Percentiles rank a stretch among this genome's conserved stretches.
These are phyloP conservation scores for Drosophila bifasciata DNA, from an alignment of 1,140 invertebrate species.

Conservation along the genomic window DNA sequence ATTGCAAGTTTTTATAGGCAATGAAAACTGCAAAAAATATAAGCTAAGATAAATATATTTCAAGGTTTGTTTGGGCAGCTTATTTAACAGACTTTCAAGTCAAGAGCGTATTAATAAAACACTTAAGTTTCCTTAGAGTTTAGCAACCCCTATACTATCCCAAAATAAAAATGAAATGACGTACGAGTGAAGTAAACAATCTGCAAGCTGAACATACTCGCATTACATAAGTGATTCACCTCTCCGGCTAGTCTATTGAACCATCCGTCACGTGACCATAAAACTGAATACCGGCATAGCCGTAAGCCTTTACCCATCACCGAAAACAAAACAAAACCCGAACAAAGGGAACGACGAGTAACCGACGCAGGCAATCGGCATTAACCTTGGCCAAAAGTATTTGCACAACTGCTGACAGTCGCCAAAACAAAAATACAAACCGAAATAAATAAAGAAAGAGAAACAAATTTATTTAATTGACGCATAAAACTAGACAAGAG, in stretches of 20 bases:
- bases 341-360: slow-evolving; percentile 11
- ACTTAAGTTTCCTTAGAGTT: too few relatives aligned
- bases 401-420: slow-evolving; percentile 53
- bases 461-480: slow-evolving; percentile 27
- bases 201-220: neutral
- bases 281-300: slow-evolving; percentile 7
- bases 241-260: slow-evolving; percentile 37
- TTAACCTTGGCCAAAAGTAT: slow-evolving; percentile 60
- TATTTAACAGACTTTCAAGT: too few relatives aligned
- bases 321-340: slow-evolving; percentile 26
- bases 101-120: too few relatives aligned
- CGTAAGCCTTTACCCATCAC: slow-evolving; percentile 34
- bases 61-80: too few relatives aligned
- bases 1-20: too few relatives aligned
- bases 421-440: slow-evolving; percentile 28
- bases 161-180: neutral
- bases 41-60: too few relatives aligned
- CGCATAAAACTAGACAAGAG: slow-evolving; percentile 36
- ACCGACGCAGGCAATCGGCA: slow-evolving; percentile 40
- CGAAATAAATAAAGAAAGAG: slow-evolving; percentile 10
- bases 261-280: slow-evolving; percentile 59
- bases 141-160: too few relatives aligned
- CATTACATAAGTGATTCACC: slow-evolving; percentile 31
- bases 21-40: too few relatives aligned
- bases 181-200: neutral